phyloP scores from a whole-genome alignment of 92 coral and sea anemone species.

The Umimayanthus kanabou region DNA sequence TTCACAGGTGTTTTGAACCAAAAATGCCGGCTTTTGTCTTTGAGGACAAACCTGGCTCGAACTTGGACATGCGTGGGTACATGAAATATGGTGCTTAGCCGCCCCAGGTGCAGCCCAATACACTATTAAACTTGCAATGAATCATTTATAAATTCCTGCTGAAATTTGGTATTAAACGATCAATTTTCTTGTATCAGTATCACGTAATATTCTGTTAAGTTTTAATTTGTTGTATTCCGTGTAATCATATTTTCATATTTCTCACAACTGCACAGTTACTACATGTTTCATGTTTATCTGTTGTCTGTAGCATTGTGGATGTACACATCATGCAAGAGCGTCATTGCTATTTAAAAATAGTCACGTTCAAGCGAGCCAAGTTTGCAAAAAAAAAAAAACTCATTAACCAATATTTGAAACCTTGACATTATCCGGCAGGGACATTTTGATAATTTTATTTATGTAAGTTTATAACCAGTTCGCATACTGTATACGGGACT shows the following conservation, averaged over 20 bases:
- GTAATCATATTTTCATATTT: too few species aligned
- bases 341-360: not conserved
- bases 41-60: too few species aligned
- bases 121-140: not conserved
- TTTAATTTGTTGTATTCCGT: not conserved
- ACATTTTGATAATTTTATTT: too few species aligned
- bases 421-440: too few species aligned
- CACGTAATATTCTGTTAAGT: not conserved
- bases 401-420: too few species aligned
- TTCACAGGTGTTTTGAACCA: too few species aligned
- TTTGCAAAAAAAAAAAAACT: too few species aligned
- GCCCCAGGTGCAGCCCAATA: not conserved
- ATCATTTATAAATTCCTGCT: not conserved
- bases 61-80: too few species aligned
- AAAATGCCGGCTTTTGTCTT: too few species aligned
- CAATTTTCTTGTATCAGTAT: not conserved
- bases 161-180: too few species aligned
- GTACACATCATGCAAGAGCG: not conserved
- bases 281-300: not conserved
- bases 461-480: not conserved
- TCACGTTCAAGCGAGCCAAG: too few species aligned
- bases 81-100: too few species aligned
- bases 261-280: not conserved
- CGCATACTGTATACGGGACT: not conserved
- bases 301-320: not conserved